Evolutionary conservation across 2,113 vertebrate genomes (phyloP).

Genomic region (Psilopogon haemacephalus): DNA sequence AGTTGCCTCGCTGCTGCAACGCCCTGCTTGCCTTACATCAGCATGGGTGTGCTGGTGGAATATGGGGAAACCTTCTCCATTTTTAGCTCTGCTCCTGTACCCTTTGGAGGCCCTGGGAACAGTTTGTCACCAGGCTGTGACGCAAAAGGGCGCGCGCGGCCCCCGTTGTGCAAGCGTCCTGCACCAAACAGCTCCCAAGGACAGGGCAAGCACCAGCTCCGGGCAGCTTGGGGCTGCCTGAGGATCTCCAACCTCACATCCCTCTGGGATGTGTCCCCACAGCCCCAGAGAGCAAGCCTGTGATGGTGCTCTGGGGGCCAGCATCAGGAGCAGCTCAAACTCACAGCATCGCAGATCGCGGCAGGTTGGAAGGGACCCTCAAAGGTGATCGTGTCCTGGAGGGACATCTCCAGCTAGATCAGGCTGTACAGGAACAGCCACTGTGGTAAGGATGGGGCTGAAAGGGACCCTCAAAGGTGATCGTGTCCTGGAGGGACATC

Average conservation of each 20-base stretch:
- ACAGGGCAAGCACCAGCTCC: fast-evolving
- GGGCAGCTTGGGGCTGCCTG: background rate
- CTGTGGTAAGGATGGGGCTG: fast-evolving
- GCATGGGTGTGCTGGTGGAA: background rate
- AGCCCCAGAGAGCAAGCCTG: fast-evolving
- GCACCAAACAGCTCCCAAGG: background rate
- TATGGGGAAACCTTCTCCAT: background rate
- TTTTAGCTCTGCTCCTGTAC: conserved; percentile 2
- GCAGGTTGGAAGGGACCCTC: too few relatives aligned
- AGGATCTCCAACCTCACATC: background rate
- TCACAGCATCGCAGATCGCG: too few relatives aligned
- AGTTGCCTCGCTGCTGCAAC: background rate
- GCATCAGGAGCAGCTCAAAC: fast-evolving
- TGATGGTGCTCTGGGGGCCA: fast-evolving
- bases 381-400: too few relatives aligned
- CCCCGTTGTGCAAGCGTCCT: background rate
- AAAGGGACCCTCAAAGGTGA: too few relatives aligned
- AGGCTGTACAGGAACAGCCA: background rate
- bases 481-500: too few relatives aligned
- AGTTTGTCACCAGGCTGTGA: conserved; percentile 1
- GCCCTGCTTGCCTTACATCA: background rate
- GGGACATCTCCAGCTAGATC: too few relatives aligned
- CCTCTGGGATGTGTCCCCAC: fast-evolving
- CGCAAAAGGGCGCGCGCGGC: background rate
- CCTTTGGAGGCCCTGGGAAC: background rate